Base-by-base conservation (phyloP, 2,888 invertebrate species). In the Scaptomyza caliginosa region DNA sequence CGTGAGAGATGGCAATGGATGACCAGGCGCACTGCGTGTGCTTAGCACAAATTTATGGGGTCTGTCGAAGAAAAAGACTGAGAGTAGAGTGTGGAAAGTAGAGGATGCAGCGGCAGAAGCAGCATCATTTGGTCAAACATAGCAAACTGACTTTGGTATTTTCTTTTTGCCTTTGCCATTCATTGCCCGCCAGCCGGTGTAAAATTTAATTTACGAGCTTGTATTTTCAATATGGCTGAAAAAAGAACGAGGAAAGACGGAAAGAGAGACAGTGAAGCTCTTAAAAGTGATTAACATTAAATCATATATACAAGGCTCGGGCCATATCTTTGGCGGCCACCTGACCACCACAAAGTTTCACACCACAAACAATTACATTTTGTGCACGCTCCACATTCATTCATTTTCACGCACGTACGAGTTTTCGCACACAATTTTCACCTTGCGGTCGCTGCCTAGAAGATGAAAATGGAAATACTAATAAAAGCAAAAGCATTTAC, bases 121-220 rank as follows among this genome's bases (percentile, higher is more conserved):
- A 36, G 45, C 83, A 86, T 70, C 77, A 81, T 84, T 83, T 86
- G 83, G 85, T 68, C 66, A 67, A 42, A n/a, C 45, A 16, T 2
- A 34, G 34, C 58, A 13, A 28, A 57, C 34, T 62, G 60, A 68
- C 62, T 66, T 73, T 43, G 24, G 17, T 24, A 3, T 10, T 40
- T 34, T 21, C 8, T 1, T 40, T 2, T n/a, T 24, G n/a, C 4
- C 11, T 67, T 70, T 85, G 79, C 86, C 71, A 82, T 85, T 79
- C 83, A 76, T 77, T 69, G 77, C 16, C 8, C 74, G 67, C 70
- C 72, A 58, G 67, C 48, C 69, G 77, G 79, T 83, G 85, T 86
- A 86, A 83, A 83, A 86, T 83, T 86, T 79, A 86, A 83, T 87
- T 83, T 87, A 83, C 81, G 81, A 81, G 86, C 80, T 79, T 74